phyloP scores from a whole-genome alignment of 2,797 vertebrate genomes.

The Capromys pilorides region DNA sequence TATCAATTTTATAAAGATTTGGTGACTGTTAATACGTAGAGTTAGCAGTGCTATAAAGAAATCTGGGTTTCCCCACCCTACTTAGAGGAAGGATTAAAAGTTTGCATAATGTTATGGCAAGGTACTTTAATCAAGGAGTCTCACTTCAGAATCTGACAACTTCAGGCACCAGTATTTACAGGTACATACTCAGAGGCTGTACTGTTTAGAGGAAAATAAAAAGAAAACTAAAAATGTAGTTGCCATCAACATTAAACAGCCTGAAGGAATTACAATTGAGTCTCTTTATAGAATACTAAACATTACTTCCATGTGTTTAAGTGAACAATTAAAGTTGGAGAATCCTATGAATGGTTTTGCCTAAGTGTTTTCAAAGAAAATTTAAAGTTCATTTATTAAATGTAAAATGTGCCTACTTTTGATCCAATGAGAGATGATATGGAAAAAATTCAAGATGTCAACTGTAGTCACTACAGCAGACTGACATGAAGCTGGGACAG shows the following conservation, averaged over 20 bases:
- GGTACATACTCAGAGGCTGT: neutral
- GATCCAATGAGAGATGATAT: neutral
- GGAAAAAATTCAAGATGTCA: neutral
- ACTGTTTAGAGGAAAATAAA: constrained; percentile 25
- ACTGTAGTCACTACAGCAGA: neutral
- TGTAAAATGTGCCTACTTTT: neutral
- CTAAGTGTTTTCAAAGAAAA: neutral
- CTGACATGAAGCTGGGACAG: neutral
- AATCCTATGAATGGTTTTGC: constrained; percentile 7
- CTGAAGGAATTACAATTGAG: constrained; percentile 30
- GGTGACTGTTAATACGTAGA: neutral
- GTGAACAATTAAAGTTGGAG: constrained; percentile 27
- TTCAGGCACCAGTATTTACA: constrained; percentile 38
- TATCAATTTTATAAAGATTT: constrained; percentile 11
- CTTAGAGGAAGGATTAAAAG: neutral
- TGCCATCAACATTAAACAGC: neutral
- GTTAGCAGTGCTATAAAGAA: neutral
- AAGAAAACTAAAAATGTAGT: constrained; percentile 2
- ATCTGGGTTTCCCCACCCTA: neutral
- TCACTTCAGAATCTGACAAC: neutral
- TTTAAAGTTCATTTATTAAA: neutral
- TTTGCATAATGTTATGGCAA: neutral
- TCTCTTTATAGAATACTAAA: constrained; percentile 5
- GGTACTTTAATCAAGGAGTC: constrained; percentile 7
- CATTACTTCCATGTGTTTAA: neutral